A percentile compares a stretch with the other conserved stretches of the same genome.
These are phyloP conservation scores for Perca flavescens DNA, from an alignment of 2,113 vertebrate genomes.

Conservation along the genomic window DNA sequence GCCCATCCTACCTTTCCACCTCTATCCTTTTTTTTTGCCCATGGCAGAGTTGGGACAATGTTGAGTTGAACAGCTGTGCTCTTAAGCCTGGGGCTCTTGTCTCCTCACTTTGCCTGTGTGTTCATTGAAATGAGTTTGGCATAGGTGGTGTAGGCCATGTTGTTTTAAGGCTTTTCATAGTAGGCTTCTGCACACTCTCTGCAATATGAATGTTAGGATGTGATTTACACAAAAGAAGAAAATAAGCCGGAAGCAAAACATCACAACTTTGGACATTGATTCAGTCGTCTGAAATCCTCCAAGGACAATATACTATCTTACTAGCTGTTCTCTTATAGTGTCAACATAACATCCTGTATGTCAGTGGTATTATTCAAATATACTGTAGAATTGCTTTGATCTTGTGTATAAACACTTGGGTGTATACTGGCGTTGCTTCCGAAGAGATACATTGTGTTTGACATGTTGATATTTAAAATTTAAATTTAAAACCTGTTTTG, in stretches of 20 bases:
- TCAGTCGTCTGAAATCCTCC: not conserved
- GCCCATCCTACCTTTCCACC: conserved; percentile 23
- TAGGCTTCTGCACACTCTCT: not conserved
- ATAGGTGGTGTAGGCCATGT: conserved; percentile 9
- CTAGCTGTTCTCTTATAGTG: not conserved
- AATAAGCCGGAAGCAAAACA: not conserved
- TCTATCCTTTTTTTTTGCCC: conserved; percentile 18
- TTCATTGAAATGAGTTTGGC: conserved; percentile 58
- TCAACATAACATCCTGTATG: not conserved
- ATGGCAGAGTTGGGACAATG: conserved; percentile 38
- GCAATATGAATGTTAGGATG: conserved; percentile 17
- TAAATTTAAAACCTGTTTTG: not conserved
- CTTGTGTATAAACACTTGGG: not conserved
- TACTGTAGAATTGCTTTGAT: not conserved
- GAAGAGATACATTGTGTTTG: not conserved
- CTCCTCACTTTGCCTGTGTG: conserved; percentile 38
- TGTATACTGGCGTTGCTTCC: not conserved
- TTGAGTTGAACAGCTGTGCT: conserved; percentile 69
- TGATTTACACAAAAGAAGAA: conserved; percentile 8
- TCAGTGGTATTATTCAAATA: not conserved
- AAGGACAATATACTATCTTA: not conserved
- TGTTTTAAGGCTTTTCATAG: conserved; percentile 44
- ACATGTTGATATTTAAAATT: not conserved
- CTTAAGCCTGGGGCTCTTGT: conserved; percentile 47
- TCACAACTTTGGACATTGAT: not conserved